These are phyloP conservation scores for Eledona agricola DNA, from an alignment of 2,888 invertebrate genomes.

Conservation along the genomic window DNA sequence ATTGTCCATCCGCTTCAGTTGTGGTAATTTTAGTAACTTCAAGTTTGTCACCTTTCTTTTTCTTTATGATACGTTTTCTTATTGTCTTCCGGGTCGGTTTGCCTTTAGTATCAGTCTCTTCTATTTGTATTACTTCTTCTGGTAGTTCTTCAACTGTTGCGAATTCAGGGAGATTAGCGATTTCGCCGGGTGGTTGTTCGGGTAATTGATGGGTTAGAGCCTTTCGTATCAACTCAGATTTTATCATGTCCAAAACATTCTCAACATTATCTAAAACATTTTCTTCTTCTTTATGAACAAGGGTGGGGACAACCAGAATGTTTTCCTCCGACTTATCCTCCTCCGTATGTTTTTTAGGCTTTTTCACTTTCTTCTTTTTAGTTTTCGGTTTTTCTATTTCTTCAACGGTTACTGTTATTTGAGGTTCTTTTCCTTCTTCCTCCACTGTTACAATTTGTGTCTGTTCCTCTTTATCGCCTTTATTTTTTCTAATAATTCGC, in stretches of 20 bases:
- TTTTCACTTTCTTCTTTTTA: slow-evolving; percentile 48
- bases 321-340: slow-evolving; percentile 44
- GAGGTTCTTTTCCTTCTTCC: slow-evolving; percentile 59
- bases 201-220: slow-evolving; percentile 51
- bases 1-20: slow-evolving; percentile 52
- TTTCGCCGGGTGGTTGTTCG: slow-evolving; percentile 55
- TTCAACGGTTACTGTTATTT: slow-evolving; percentile 58
- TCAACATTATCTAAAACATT: slow-evolving; percentile 45
- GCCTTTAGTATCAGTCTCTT: slow-evolving; percentile 49
- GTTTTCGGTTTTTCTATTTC: slow-evolving; percentile 45
- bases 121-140: slow-evolving; percentile 43
- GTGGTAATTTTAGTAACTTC: slow-evolving; percentile 64
- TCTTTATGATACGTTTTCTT: slow-evolving; percentile 51
- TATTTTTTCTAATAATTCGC: slow-evolving; percentile 54
- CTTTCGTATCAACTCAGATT: slow-evolving; percentile 55
- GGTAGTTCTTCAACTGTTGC: slow-evolving; percentile 47
- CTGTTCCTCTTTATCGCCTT: slow-evolving; percentile 60
- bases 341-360: slow-evolving; percentile 43
- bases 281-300: slow-evolving; percentile 52
- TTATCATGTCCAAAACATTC: slow-evolving; percentile 53
- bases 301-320: slow-evolving; percentile 55
- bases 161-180: slow-evolving; percentile 49
- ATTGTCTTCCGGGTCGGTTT: slow-evolving; percentile 51
- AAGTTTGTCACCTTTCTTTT: slow-evolving; percentile 53
- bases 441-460: slow-evolving; percentile 56